Conservation (phyloP, 92 coral and sea anemone genomes). For the Micromussa lordhowensis region DNA sequence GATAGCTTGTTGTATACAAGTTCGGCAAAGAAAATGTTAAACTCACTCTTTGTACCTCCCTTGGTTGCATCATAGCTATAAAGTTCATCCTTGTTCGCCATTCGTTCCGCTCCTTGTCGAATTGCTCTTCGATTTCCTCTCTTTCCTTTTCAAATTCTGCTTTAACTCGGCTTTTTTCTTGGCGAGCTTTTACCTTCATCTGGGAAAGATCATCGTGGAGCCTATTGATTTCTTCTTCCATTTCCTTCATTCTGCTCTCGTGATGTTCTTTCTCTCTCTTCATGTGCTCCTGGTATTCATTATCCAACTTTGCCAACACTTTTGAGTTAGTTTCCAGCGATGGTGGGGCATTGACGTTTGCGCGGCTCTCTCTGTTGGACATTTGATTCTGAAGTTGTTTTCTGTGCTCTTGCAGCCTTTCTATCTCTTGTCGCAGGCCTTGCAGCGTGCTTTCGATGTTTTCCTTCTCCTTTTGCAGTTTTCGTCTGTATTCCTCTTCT, state of each 20-base stretch:
- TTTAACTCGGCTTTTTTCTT: conserved; percentile 71
- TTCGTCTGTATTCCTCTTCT: conserved; percentile 76
- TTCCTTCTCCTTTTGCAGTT: conserved; percentile 82
- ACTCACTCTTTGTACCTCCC: conserved; percentile 22
- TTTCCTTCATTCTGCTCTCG: conserved; percentile 59
- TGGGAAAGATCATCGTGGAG: conserved; percentile 68
- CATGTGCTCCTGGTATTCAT: conserved; percentile 73
- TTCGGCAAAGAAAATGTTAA: not conserved
- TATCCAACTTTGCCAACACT: conserved; percentile 62
- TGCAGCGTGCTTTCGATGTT: conserved; percentile 85
- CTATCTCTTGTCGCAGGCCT: conserved; percentile 81
- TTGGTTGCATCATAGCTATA: conserved; percentile 29
- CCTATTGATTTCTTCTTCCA: conserved; percentile 69
- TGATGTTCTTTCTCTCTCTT: conserved; percentile 73
- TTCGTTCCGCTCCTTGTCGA: conserved; percentile 78
- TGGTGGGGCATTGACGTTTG: conserved; percentile 27
- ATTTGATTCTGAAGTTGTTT: conserved; percentile 87
- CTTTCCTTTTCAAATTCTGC: conserved; percentile 87
- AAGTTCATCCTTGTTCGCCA: conserved; percentile 64
- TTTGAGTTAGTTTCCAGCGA: conserved; percentile 22
- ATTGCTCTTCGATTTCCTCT: conserved; percentile 77
- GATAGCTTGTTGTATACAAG: not conserved
- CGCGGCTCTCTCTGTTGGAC: conserved; percentile 52
- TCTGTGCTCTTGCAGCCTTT: conserved; percentile 82
- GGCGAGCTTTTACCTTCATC: conserved; percentile 72